Percentiles rank a stretch among this genome's conserved stretches.
Conservation (phyloP, 2,113 vertebrate genomes). For the Euleptes europaea region DNA sequence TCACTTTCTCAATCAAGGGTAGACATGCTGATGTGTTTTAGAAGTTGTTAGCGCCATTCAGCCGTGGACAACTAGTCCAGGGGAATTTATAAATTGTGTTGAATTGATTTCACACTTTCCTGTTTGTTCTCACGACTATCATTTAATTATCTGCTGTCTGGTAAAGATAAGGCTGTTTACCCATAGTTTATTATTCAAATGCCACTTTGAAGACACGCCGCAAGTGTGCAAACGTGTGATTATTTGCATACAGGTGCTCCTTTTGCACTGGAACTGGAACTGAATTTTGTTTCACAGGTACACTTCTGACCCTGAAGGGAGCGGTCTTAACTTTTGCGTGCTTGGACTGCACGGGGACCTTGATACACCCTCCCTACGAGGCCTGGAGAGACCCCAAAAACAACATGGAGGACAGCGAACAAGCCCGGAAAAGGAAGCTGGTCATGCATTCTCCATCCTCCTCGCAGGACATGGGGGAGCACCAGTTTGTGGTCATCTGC, state of each 20-base stretch:
- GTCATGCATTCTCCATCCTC: slow-evolving; percentile 87
- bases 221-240: too few species aligned
- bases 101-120: too few species aligned
- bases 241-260: too few species aligned
- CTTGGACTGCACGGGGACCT: slow-evolving; percentile 85
- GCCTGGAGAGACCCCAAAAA: slow-evolving; percentile 88
- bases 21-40: too few species aligned
- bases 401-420: slow-evolving; percentile 84
- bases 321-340: slow-evolving; percentile 89
- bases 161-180: too few species aligned
- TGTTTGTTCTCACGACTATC: too few species aligned
- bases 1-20: too few species aligned
- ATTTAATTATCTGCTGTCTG: too few species aligned
- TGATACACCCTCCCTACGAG: slow-evolving; percentile 89
- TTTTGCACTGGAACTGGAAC: too few species aligned
- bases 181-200: too few species aligned
- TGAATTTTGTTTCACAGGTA: slow-evolving; percentile 75
- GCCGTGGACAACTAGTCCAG: not conserved
- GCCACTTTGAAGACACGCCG: too few species aligned
- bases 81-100: not conserved
- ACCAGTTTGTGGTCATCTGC: slow-evolving; percentile 93
- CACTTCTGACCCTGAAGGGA: slow-evolving; percentile 89
- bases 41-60: too few species aligned
- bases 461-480: slow-evolving; percentile 89
- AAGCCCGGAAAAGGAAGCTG: slow-evolving; percentile 85